phyloP scores from a whole-genome alignment of 2,888 invertebrate species.

The Lepidochrysops patricia region DNA sequence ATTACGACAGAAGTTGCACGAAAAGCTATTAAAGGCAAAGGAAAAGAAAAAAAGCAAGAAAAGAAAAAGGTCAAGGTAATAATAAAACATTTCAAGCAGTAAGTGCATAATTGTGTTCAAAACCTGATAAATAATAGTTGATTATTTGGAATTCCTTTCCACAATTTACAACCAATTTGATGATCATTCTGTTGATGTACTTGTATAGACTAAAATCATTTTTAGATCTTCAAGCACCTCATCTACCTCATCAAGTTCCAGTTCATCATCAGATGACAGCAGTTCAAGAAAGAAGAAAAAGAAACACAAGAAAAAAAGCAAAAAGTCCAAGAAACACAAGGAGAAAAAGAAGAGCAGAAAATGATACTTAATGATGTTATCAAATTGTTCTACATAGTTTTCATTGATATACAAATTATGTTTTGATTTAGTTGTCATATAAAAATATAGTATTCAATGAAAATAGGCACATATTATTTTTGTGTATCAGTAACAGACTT shows the following conservation, averaged over 20 bases:
- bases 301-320: conserved; percentile 30
- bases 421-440: not conserved
- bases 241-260: conserved; percentile 24
- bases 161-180: too few relatives aligned
- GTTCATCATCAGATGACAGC: conserved; percentile 36
- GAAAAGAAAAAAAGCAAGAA: conserved; percentile 69
- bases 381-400: not conserved
- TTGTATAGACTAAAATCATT: too few relatives aligned
- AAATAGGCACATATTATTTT: too few relatives aligned
- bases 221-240: conserved; percentile 39
- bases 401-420: too few relatives aligned
- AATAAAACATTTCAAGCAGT: not conserved
- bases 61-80: conserved; percentile 48
- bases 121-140: too few relatives aligned
- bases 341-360: conserved; percentile 45
- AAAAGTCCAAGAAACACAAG: conserved; percentile 50
- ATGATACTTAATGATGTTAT: conserved; percentile 13
- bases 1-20: conserved; percentile 79
- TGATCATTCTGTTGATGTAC: too few relatives aligned
- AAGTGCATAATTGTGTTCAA: not conserved
- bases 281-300: conserved; percentile 29
- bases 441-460: not conserved
- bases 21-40: conserved; percentile 74
- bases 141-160: too few relatives aligned
- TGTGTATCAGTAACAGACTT: not conserved